Percentiles rank a stretch among this genome's conserved stretches.
Conservation (phyloP, 2,888 invertebrate species). For the Acronicta alni region DNA sequence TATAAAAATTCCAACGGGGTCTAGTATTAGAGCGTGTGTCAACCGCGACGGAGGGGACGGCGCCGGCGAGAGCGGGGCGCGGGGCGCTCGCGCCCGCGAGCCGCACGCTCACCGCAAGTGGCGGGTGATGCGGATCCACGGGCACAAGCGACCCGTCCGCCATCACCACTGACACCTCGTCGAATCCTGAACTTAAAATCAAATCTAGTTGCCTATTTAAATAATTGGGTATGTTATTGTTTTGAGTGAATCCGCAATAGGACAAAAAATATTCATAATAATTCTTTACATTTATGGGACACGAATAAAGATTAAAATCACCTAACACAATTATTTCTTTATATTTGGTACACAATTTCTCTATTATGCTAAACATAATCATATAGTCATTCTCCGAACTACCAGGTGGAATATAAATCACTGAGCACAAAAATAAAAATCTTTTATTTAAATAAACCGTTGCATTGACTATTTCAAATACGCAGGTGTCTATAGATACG, state of each 20-base stretch:
- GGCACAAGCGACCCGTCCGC: constrained; percentile 9
- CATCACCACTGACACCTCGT: constrained; percentile 1
- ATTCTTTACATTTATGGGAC: constrained; percentile 23
- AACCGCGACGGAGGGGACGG: neutral
- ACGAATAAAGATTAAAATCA: constrained; percentile 10
- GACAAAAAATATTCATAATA: constrained; percentile 17
- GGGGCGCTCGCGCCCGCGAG: neutral
- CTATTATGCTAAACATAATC: constrained; percentile 21
- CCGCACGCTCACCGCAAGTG: constrained; percentile 7
- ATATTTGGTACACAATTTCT: constrained; percentile 41
- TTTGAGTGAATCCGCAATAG: constrained; percentile 32
- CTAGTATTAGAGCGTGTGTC: neutral
- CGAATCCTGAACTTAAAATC: constrained; percentile 4
- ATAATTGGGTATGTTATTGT: neutral
- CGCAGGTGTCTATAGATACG: constrained; percentile 21
- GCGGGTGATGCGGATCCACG: constrained; percentile 6
- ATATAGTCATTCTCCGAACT: constrained; percentile 41
- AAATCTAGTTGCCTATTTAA: constrained; percentile 6
- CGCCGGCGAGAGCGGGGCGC: neutral
- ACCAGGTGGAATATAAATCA: constrained; percentile 47
- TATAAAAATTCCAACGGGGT: neutral
- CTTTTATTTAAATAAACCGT: constrained; percentile 16
- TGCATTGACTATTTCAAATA: constrained; percentile 45
- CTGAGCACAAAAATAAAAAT: constrained; percentile 24
- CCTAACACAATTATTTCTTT: constrained; percentile 36